Evolutionary conservation across 1,140 invertebrate genomes (phyloP), one percentile per base, ranked within the genome.

Genomic region (Capitella teleta): DNA sequence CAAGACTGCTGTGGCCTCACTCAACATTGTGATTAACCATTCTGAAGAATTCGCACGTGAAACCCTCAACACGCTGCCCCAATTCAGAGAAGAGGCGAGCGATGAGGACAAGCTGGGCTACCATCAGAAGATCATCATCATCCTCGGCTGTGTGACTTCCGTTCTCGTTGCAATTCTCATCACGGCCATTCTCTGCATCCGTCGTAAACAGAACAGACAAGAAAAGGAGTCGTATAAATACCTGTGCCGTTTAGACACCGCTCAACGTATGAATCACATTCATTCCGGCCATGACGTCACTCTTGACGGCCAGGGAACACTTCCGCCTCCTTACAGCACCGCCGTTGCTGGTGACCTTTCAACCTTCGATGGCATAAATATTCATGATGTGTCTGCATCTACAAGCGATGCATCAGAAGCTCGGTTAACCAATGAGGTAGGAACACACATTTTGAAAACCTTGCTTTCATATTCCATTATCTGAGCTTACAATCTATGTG

Each of bases 161-260:
- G 45, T 47, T 19, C 3, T 47, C 6, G 45, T 47, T 6, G 18
- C 25, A 5, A 47, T 47, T 5, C 32, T 47, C 6, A 10, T 47
- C 19, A 47, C 45, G 2, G 45, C 45, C 16, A 47, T 47, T 34
- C 28, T 47, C 6, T 19, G 18, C 26, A 32, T 47, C 10, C 30
- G 36, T 12, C 2, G 30, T 1, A 28, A 24, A 36, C 45, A 47
- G 30, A 19, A 16, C 3, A 14, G 19, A 16, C 30, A 19, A 5
- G 45, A 28, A 8, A 47, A 34, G 18, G 45, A 47, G 5, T 32
- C 26, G n/a, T 47, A 47, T 32, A 28, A 47, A 19, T 47, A 47
- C 28, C n/a, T 24, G 32, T 47, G 45, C 16, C 25, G 32, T 5
- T 19, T 41, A 12, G 38, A 41, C 23, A 12, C 23, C 6, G 38